These are phyloP conservation scores for Macrotis lagotis DNA, from an alignment of 2,113 vertebrate genomes.

Conservation along the genomic window DNA sequence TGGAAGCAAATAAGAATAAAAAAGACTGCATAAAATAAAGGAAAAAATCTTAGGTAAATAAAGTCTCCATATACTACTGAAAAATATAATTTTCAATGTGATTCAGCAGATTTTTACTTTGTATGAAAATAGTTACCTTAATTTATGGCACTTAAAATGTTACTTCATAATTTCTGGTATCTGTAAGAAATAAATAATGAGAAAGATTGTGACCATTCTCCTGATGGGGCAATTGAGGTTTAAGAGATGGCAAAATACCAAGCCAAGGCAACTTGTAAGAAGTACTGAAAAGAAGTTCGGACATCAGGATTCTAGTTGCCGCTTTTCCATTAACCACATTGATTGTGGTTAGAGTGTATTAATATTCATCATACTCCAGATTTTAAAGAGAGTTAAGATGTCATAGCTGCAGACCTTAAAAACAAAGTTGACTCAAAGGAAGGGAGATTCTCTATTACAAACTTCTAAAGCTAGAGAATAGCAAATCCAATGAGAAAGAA, in stretches of 20 bases:
- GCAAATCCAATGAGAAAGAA: background rate
- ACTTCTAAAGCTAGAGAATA: background rate
- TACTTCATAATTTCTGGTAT: background rate
- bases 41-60: background rate
- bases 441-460: background rate
- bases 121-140: background rate
- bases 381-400: background rate
- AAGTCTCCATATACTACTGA: background rate
- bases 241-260: background rate
- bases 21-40: background rate
- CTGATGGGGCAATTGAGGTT: background rate
- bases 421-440: background rate
- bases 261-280: background rate
- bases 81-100: background rate
- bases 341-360: background rate
- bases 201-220: background rate
- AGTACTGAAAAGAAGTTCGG: background rate
- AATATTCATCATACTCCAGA: background rate
- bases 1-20: background rate
- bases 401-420: background rate
- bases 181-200: background rate
- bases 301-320: background rate
- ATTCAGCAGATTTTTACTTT: background rate
- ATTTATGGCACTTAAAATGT: background rate
- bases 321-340: background rate